These are phyloP conservation scores for Dryobates pubescens DNA, from an alignment of 2,797 vertebrate genomes.

Conservation along the genomic window DNA sequence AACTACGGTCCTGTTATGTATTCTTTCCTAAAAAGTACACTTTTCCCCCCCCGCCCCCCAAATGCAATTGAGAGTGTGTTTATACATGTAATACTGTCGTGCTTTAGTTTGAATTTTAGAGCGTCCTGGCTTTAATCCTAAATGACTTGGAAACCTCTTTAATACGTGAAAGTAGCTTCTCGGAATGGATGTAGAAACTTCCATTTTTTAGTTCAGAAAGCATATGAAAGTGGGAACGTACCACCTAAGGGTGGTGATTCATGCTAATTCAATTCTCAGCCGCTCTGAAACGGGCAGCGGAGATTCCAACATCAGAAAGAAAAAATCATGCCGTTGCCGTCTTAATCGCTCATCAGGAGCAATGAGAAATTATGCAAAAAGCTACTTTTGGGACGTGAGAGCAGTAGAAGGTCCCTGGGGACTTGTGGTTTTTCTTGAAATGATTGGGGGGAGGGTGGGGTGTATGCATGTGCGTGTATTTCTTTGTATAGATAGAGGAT, in stretches of 20 bases:
- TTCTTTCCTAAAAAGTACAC: background rate
- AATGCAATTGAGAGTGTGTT: background rate
- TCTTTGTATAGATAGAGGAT: background rate
- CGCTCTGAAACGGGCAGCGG: background rate
- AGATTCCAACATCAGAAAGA: background rate
- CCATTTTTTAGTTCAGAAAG: conserved; percentile 21
- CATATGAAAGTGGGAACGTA: background rate
- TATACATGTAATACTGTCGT: background rate
- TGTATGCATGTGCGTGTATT: background rate
- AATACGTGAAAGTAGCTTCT: background rate
- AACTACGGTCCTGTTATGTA: background rate
- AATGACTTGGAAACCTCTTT: background rate
- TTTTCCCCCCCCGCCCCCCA: background rate
- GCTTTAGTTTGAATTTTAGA: background rate
- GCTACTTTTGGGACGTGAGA: background rate
- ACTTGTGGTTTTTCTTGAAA: background rate
- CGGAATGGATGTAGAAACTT: background rate
- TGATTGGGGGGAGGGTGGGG: background rate
- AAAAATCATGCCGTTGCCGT: background rate
- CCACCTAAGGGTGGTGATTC: conserved; percentile 5
- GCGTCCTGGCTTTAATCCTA: background rate
- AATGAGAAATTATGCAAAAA: background rate
- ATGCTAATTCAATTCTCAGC: conserved; percentile 8
- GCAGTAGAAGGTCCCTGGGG: background rate
- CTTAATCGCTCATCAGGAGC: background rate